Evolutionary conservation across 2,113 vertebrate species (phyloP), one percentile per base, ranked within the genome.

Genomic region (Dipodomys merriami): DNA sequence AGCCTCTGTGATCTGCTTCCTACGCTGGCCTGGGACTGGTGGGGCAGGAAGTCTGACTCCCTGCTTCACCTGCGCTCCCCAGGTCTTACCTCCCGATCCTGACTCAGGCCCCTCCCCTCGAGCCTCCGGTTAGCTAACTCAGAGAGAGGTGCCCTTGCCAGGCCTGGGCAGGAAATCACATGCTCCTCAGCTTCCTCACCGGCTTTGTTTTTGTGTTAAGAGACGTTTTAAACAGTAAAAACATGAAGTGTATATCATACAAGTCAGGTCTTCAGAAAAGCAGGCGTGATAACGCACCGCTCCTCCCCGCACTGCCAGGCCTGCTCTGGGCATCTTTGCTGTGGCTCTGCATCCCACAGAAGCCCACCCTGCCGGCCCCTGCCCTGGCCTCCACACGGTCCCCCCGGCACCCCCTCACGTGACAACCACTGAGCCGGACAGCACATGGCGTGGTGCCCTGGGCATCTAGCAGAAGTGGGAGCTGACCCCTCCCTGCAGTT

Each of bases 391-490:
- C 27, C 15, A 82, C 65, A 83, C 2, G 8, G 16, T 46, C 16
- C 39, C 27, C 5, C 19, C 62, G 15, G 12, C 8, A 15, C 18
- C 6, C 5, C 10, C 60, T 83, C 18, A 44, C 23, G 35, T 29
- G 67, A 12, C 12, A 7, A 33, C 60, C 15, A 33, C n/a, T 44
- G 23, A 10, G 12, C 15, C 10, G 18, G 77, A 23, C 3, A n/a
- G 22, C 53, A 60, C 16, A 39, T 71, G 25, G 29, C 39, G 57
- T 67, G 49, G 2, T 15, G 27, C 4, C 27, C 2, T 67, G 22
- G 1, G 73, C 35, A 25, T 12, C 5, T 0, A 11, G 30, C 30
- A 44, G 49, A 7, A 6, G 0, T 39, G 53, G 35, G 11, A 4
- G 49, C 33, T 46, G 65, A 67, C 29, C 11, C 65, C 25, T 11